Base-by-base conservation (phyloP, 92 coral and sea anemone genomes). In the Heteractis magnifica region DNA sequence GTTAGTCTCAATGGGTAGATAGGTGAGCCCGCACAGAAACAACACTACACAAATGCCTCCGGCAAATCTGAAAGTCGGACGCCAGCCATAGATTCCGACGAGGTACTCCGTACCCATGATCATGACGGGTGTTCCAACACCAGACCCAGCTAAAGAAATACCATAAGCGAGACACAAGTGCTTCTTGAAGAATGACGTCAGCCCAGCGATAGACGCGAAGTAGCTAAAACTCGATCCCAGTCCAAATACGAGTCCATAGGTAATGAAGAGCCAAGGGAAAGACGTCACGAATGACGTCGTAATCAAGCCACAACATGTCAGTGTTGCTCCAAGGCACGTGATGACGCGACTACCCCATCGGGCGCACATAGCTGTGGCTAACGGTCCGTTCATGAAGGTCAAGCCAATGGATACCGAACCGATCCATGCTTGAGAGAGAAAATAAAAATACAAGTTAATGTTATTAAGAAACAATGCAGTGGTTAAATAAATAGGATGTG, bases 191-290 rank as follows among this genome's bases (percentile, higher is more conserved):
- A 86, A 89, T 72, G 82, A 70, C 64, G 88, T 87, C 65, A 89
- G 81, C 8, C 87, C 92, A 52, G 87, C 85, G 51, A 88, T 78
- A 64, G 94, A 91, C 60, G 92, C 90, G 52, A 91, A 91, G 79
- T 91, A 91, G 51, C 92, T 79, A n/a, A 92, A 78, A 79, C 93
- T 90, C 11, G 93, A 72, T 34, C 93, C 96, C 78, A 90, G 86
- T 50, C 96, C 96, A 89, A 90, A 86, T 8, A 92, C 88, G 34
- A 88, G 49, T 18, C 96, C 93, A 77, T 92, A 92, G 8, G 96
- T 92, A 21, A 90, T 10, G 82, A 85, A 92, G 34, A 90, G 77
- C 51, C 80, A 60, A 19, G 91, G 52, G n/a, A 92, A 90, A 21
- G 87, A 84, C 77, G 83, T 89, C 14, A 90, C 96, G 80, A 82